Conservation (phyloP, 2,113 vertebrate species). For the Trogon melanurus region DNA sequence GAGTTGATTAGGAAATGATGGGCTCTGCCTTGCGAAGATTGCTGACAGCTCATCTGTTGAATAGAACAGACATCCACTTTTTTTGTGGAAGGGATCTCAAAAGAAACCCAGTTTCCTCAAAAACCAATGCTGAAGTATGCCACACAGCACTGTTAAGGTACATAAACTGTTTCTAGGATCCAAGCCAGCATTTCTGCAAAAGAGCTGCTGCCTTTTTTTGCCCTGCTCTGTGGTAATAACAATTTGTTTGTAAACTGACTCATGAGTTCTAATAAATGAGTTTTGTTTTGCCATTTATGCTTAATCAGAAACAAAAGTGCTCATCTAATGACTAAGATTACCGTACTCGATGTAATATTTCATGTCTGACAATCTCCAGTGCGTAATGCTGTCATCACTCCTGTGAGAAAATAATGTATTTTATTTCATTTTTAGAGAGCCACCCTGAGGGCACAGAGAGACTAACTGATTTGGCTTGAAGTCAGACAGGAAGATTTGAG, state of each 20-base stretch:
- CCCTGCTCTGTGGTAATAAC: neutral
- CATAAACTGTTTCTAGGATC: neutral
- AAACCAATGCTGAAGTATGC: neutral
- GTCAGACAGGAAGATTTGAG: neutral
- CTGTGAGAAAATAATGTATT: neutral
- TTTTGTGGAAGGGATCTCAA: neutral
- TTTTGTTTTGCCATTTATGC: neutral
- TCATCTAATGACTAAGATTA: neutral
- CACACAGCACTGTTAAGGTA: neutral
- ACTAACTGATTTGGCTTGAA: neutral
- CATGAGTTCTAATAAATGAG: neutral
- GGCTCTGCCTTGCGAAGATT: neutral
- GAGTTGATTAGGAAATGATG: neutral
- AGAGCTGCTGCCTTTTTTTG: neutral
- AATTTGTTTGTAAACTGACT: neutral
- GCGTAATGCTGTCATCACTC: neutral
- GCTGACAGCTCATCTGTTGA: neutral
- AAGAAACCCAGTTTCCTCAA: neutral
- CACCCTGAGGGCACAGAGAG: neutral
- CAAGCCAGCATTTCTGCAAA: neutral
- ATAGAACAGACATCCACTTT: neutral
- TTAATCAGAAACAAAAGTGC: neutral
- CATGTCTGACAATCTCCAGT: neutral
- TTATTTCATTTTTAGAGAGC: neutral
- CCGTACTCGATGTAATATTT: neutral